Evolutionary conservation across 2,797 vertebrate species (phyloP), one percentile per base, ranked within the genome.

Genomic region (Capromys pilorides): DNA sequence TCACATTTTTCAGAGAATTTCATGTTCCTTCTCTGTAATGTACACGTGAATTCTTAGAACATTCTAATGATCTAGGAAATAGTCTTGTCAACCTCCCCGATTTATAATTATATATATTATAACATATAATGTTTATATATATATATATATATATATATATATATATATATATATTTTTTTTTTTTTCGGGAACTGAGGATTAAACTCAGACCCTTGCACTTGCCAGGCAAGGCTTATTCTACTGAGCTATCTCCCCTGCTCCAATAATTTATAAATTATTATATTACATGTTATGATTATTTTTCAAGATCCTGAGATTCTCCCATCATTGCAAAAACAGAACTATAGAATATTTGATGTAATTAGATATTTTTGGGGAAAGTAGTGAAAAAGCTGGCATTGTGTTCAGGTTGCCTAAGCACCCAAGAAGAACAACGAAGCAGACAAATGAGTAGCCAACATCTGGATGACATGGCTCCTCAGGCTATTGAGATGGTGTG

Each of bases 1-100:
- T 31, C 24, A 75, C n/a, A 19, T 91, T 91, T 91, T 95, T 91
- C 21, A 62, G 66, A 89, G 36, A 86, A 28, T 89, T 77, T 93
- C 61, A 21, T 57, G 54, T 91, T 92, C 33, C 33, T 95, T 86
- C 41, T 51, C 3, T 81, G 90, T 69, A 89, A 90, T 49, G 57
- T 57, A 36, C 69, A 83, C 90, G 82, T 54, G 51, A 94, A 73
- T 88, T 26, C 24, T 96, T 66, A 71, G 66, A 85, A 88, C 39
- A 67, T 61, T 75, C 81, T 92, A 57, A 13, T 33, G 84, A 24
- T 26, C 9, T 36, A 69, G 31, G 67, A 64, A 82, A 4, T 10
- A n/a, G 18, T 13, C 51, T 36, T 33, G 24, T 19, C 51, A 31
- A 64, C 16, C 6, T 69, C 24, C 31, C 79, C 81, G 64, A 54